These are phyloP conservation scores for Probaryconus sp. DNA, from an alignment of 1,140 invertebrate species.

Conservation along the genomic window DNA sequence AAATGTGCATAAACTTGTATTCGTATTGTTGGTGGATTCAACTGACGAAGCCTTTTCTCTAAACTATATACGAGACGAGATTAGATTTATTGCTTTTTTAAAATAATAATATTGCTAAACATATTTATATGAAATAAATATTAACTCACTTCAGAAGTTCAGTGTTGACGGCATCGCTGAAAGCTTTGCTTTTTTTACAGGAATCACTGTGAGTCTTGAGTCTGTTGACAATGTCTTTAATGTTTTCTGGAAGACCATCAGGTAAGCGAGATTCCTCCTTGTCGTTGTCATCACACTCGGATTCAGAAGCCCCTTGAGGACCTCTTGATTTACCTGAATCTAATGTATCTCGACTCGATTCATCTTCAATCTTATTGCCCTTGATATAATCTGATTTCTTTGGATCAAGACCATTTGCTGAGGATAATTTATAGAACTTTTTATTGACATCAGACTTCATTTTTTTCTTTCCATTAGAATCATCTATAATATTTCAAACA, in stretches of 20 bases:
- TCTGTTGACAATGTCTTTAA: constrained; percentile 79
- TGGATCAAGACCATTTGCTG: constrained; percentile 67
- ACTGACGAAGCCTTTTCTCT: constrained; percentile 79
- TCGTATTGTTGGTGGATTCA: constrained; percentile 74
- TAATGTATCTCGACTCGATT: constrained; percentile 75
- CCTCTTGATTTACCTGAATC: constrained; percentile 72
- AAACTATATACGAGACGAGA: constrained; percentile 77
- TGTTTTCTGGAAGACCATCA: constrained; percentile 79
- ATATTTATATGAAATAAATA: too few species aligned
- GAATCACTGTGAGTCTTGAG: constrained; percentile 80
- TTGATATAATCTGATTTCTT: constrained; percentile 70
- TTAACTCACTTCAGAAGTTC: constrained; percentile 80
- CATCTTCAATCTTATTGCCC: constrained; percentile 65
- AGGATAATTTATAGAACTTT: constrained; percentile 68
- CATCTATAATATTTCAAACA: constrained; percentile 62
- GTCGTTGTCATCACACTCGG: constrained; percentile 71
- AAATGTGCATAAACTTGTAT: constrained; percentile 82
- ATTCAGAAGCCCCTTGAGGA: constrained; percentile 67
- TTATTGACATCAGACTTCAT: constrained; percentile 68
- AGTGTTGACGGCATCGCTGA: constrained; percentile 81
- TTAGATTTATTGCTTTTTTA: constrained; percentile 39
- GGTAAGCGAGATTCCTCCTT: constrained; percentile 79
- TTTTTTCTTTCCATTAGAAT: constrained; percentile 73
- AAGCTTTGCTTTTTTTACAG: constrained; percentile 82
- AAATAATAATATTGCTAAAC: constrained; percentile 20